phyloP scores from a whole-genome alignment of 2,797 vertebrate genomes.

The Sebastes iracundus region DNA sequence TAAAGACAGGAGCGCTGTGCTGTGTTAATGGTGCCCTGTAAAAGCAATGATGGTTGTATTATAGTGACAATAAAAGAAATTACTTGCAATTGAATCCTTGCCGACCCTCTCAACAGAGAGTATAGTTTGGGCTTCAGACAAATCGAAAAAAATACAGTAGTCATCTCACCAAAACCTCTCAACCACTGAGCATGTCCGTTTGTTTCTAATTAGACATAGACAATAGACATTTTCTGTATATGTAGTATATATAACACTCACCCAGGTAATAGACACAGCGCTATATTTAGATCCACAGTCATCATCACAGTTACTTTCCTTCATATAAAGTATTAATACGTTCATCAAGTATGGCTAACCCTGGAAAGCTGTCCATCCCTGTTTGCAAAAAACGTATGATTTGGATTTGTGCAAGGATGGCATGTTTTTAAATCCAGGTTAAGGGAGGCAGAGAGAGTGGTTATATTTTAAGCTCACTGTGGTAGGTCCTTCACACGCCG shows the following conservation, averaged over 20 bases:
- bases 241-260: background rate
- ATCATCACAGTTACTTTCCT: background rate
- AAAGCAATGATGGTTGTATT: background rate
- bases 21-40: background rate
- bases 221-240: background rate
- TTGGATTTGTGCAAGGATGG: background rate
- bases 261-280: background rate
- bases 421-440: conserved; percentile 10
- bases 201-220: background rate
- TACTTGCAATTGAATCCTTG: background rate
- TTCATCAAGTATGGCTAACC: conserved; percentile 29
- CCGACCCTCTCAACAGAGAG: background rate
- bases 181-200: too few relatives aligned
- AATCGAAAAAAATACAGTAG: too few relatives aligned
- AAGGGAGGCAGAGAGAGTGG: background rate
- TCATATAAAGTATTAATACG: conserved; percentile 12
- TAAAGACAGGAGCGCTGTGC: background rate
- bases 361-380: conserved; percentile 7
- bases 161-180: background rate
- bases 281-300: conserved; percentile 14
- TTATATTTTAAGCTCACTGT: conserved; percentile 32
- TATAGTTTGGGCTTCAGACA: background rate
- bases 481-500: conserved; percentile 31
- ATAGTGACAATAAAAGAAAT: background rate
- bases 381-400: background rate